These are phyloP conservation scores for Bombyx mori DNA, from an alignment of 1,140 invertebrate species.

Conservation along the genomic window ASM3026992v2 NC_085122.1:14298501-14299000, in stretches of 20 bases:
- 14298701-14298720: constrained; percentile 11
- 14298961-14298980: not conserved
- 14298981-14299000: constrained; percentile 2
- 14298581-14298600: constrained; percentile 13
- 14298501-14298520: constrained; percentile 23
- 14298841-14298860: no score
- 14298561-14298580: constrained; percentile 17
- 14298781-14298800: not conserved
- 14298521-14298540: constrained; percentile 18
- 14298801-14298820: not conserved
- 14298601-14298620: not conserved
- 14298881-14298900: not conserved
- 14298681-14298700: no score
- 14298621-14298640: no score
- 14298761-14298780: not conserved
- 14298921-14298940: no score
- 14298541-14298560: constrained; percentile 11
- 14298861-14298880: no score
- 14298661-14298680: no score
- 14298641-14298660: no score
- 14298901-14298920: no score
- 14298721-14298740: not conserved
- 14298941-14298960: not conserved
- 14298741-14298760: not conserved
- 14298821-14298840: not conserved